Percentiles rank a stretch among this genome's conserved stretches.
Conservation (phyloP, 2,888 invertebrate genomes). For the Drosophila mercatorum region DNA sequence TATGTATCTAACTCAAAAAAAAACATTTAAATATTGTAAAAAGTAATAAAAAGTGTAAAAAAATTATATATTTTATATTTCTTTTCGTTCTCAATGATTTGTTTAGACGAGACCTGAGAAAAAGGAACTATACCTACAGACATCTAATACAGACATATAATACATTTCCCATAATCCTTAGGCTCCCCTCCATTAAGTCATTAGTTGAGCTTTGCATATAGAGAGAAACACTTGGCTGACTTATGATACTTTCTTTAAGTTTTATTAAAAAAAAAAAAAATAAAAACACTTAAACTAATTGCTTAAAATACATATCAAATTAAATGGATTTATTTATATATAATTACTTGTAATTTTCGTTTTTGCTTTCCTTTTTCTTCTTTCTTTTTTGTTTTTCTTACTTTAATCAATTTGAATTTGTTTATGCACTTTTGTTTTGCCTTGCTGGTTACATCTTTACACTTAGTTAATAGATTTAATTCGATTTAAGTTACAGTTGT, state of each 20-base stretch:
- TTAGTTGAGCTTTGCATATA: not conserved
- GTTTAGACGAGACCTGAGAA: not conserved
- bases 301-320: slow-evolving; percentile 71
- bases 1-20: too few relatives aligned
- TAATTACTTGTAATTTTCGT: slow-evolving; percentile 46
- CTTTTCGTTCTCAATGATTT: too few relatives aligned
- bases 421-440: slow-evolving; percentile 23
- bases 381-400: slow-evolving; percentile 3
- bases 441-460: slow-evolving; percentile 50
- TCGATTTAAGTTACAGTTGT: slow-evolving; percentile 73
- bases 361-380: slow-evolving; percentile 22
- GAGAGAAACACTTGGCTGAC: not conserved
- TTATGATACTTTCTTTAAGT: slow-evolving; percentile 44
- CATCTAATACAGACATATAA: too few relatives aligned
- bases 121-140: not conserved
- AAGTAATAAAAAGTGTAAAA: too few relatives aligned
- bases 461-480: slow-evolving; percentile 57
- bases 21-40: too few relatives aligned
- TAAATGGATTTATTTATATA: slow-evolving; percentile 60
- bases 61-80: too few relatives aligned
- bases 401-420: slow-evolving; percentile 1
- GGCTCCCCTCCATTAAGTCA: too few relatives aligned
- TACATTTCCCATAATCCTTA: too few relatives aligned
- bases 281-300: slow-evolving; percentile 77
- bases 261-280: slow-evolving; percentile 72